Evolutionary conservation across 2,113 vertebrate genomes (phyloP).

Genomic region (Myotis yumanensis): DNA sequence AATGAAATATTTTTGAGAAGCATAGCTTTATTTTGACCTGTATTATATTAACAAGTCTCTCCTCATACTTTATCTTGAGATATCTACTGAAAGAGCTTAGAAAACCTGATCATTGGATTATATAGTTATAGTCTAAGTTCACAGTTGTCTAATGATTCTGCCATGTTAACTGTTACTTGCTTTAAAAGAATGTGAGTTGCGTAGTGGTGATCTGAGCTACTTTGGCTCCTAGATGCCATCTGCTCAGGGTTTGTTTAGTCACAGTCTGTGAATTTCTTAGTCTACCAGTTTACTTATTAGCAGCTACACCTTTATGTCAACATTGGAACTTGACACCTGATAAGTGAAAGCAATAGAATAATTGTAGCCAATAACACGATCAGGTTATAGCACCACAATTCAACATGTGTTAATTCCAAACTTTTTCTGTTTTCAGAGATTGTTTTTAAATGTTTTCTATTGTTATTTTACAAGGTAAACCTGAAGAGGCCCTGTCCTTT

Average conservation of each 20-base stretch:
- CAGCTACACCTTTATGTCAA: background rate
- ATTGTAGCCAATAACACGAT: background rate
- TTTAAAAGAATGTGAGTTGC: background rate
- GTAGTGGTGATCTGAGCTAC: background rate
- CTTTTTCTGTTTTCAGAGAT: background rate
- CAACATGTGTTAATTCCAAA: background rate
- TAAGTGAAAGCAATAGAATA: background rate
- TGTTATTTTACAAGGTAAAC: constrained; percentile 89
- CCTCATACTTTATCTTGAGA: background rate
- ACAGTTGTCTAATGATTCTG: background rate
- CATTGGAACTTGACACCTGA: background rate
- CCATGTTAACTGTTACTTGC: background rate
- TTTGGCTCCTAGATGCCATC: background rate
- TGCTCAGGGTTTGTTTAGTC: background rate
- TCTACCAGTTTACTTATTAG: background rate
- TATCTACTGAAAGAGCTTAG: background rate
- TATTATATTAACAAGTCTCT: constrained; percentile 23
- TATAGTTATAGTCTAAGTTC: background rate
- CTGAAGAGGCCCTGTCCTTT: constrained; percentile 94
- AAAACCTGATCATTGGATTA: background rate
- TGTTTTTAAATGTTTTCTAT: background rate
- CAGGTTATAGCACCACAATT: background rate
- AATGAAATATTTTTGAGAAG: background rate
- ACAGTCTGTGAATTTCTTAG: background rate
- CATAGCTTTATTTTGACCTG: constrained; percentile 7